Base-by-base conservation (phyloP, 2,113 vertebrate species). In the Apodemus sylvaticus region DNA sequence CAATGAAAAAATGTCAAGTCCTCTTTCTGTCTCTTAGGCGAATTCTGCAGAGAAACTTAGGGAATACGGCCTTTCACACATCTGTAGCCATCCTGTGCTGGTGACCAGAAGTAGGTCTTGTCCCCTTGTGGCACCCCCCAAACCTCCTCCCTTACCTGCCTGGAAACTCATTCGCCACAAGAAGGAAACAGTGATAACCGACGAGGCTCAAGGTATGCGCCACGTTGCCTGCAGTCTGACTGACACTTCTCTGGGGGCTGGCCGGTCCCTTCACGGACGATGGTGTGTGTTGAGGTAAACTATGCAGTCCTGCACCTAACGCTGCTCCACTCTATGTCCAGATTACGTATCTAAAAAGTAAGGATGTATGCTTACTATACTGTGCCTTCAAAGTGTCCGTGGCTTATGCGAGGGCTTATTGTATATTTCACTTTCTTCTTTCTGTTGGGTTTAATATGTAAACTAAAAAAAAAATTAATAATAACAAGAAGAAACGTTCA, bases 141-240 rank as follows among this genome's bases (percentile, higher is more conserved):
- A 98, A 79, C 94, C 98, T n/a, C 97, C 98, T 79, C 89, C 98
- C 1, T 0, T 99, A 76, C 98, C 99, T 79, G 16, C 48, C 16
- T 99, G 99, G 99, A 99, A 99, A 97, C 98, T 99, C 77, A 98
- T 99, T 90, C 99, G 99, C 85, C 99, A 96, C 19, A 98, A 98
- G 96, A 99, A 99, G 82, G 71, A 99, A 96, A 90, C 70, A 0
- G 42, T 98, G 73, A 93, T 99, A 93, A 99, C 98, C 19, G 99
- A 99, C 96, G 99, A 99, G 97, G 98, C 99, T 53, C 98, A 90
- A 98, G 99, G 99, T 98, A 86, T 97, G 87, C 4, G 7, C 45
- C 19, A 0, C 0, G 4, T 58, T 42, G 14, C 79, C 62, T 45
- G 42, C 60, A 86, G 26, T 19, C 45, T 81, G 26, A 26, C 19